A percentile compares a stretch with the other conserved stretches of the same genome.
phyloP scores from a whole-genome alignment of 2,888 invertebrate genomes.

The Smittia sp. region DNA sequence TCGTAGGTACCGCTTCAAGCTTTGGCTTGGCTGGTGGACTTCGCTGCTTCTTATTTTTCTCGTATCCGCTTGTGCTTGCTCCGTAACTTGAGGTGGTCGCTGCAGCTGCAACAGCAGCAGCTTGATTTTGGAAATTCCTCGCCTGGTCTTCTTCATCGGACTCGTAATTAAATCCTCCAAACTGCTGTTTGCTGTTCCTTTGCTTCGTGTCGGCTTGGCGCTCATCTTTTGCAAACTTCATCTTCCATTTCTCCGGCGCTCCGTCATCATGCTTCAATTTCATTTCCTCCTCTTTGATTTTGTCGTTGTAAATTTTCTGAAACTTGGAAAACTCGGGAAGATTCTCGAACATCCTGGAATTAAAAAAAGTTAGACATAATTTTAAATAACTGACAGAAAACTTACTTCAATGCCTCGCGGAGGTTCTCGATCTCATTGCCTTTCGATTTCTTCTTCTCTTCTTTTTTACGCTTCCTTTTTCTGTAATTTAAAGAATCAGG shows the following conservation, averaged over 20 bases:
- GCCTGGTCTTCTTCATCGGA: constrained; percentile 41
- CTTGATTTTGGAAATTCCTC: constrained; percentile 22
- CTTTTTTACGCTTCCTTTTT: constrained; percentile 69
- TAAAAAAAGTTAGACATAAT: neutral
- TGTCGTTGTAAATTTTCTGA: constrained; percentile 33
- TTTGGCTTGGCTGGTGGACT: constrained; percentile 46
- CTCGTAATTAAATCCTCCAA: constrained; percentile 41
- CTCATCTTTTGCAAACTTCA: constrained; percentile 54
- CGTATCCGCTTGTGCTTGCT: neutral
- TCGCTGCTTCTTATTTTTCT: constrained; percentile 44
- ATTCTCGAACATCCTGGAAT: constrained; percentile 60
- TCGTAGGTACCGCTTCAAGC: constrained; percentile 43
- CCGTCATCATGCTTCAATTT: constrained; percentile 21
- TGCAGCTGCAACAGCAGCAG: neutral
- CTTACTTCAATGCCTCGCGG: constrained; percentile 66
- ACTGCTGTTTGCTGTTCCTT: constrained; percentile 41
- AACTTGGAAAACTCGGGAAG: constrained; percentile 71
- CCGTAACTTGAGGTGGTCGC: neutral
- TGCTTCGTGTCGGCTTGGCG: constrained; percentile 44
- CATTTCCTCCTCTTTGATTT: constrained; percentile 31
- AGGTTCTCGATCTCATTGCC: constrained; percentile 61
- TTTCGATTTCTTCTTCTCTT: constrained; percentile 62
- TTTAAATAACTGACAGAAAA: neutral
- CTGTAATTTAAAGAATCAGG: constrained; percentile 54
- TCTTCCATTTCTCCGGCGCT: constrained; percentile 60